These are phyloP conservation scores for Octodonta nipae DNA, from an alignment of 2,888 invertebrate genomes.

Conservation along the genomic window DNA sequence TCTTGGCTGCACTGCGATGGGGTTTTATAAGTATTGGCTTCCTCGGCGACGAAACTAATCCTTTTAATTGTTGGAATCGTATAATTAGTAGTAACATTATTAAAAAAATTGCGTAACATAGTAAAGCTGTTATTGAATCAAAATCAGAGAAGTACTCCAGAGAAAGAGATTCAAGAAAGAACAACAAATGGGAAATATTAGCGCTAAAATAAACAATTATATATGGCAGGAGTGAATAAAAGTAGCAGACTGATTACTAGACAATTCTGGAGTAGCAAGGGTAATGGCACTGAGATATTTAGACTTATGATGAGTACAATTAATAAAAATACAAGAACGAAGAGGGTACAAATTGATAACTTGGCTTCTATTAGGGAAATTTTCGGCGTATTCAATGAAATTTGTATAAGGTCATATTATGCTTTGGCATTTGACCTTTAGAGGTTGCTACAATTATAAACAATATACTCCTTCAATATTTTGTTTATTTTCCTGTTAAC, in stretches of 20 bases:
- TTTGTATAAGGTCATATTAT: conserved; percentile 2
- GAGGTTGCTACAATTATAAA: conserved; percentile 3
- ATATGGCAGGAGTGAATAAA: no score
- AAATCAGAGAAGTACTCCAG: neutral
- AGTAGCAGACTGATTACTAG: no score
- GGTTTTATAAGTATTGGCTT: conserved; percentile 1
- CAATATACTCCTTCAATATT: conserved; percentile 5
- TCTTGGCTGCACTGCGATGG: no score
- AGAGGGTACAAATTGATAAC: conserved; percentile 2
- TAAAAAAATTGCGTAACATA: neutral
- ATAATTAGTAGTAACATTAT: neutral
- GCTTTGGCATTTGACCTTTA: conserved; percentile 2
- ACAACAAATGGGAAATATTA: no score
- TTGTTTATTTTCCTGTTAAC: no score
- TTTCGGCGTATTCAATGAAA: conserved; percentile 2
- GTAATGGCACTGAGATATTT: no score
- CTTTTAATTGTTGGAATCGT: conserved; percentile 3
- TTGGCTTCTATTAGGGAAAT: conserved; percentile 3
- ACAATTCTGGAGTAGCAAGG: no score
- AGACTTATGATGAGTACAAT: no score
- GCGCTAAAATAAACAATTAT: no score
- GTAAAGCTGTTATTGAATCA: neutral
- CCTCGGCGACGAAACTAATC: neutral
- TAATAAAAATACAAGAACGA: conserved; percentile 3
- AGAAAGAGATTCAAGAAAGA: conserved; percentile 3